Base-by-base conservation (phyloP, 2,888 invertebrate species). In the Rhamphomyia laevipes region DNA sequence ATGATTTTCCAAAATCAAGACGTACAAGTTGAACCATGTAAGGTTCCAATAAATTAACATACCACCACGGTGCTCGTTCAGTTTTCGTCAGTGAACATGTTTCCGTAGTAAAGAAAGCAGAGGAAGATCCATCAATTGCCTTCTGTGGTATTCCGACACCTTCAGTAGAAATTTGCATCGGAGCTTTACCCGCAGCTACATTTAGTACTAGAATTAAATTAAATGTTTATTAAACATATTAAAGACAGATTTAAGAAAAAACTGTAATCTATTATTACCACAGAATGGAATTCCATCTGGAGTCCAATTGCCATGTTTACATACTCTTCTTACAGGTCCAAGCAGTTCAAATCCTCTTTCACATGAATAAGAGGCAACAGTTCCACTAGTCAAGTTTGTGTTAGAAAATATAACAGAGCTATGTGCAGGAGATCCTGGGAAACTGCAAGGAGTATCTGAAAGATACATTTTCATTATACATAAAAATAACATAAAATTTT, bases 261-360 rank as follows among this genome's bases (percentile, higher is more conserved):
- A 12, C 27, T 15, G 9, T 41, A 46, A 21, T 13, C n/a, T n/a
- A 37, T 17, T 80, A 86, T 87, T 68, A 93, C 93, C 93, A 70
- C 93, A 93, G 70, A 93, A 93, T 7, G 93, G 93, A 59, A 93
- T 86, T 50, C 92, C 93, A 64, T 89, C 88, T 0, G 92, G 93
- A 9, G 78, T 70, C 93, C 93, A 93, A 40, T 77, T 77, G 12
- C 85, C 86, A 57, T 82, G 78, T 44, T 81, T 80, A 62, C 93
- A 93, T 16, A 81, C 76, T 53, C 91, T 74, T 53, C 89, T 71
- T 1, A 87, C 77, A 0, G 92, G 92, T 0, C 93, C 93, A n/a
- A 93, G 74, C 2, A 93, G 77, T 66, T 93, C 92, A 65, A 92
- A 93, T 13, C 92, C 92, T 38, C 85, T 74, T 64, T 93, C 93